Conservation (phyloP, 1,140 invertebrate genomes). For the Drosophila parvula region DNA sequence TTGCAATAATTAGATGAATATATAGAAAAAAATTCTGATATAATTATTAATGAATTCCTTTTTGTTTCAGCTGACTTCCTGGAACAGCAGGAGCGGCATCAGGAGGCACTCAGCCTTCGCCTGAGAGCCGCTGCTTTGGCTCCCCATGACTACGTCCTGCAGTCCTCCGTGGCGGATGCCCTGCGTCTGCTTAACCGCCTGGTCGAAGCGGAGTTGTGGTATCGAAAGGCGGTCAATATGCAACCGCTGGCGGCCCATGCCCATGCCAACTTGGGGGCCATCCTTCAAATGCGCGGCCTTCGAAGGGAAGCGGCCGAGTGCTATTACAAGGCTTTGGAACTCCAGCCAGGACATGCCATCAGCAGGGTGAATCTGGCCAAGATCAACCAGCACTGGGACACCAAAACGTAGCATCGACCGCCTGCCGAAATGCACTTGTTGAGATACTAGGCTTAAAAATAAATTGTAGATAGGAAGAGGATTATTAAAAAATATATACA, state of each 20-base stretch:
- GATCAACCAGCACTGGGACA: constrained; percentile 47
- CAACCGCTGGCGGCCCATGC: constrained; percentile 89
- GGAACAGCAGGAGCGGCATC: constrained; percentile 89
- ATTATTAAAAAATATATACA: neutral
- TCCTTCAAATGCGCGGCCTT: constrained; percentile 95
- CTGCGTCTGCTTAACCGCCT: constrained; percentile 91
- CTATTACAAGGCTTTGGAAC: constrained; percentile 91
- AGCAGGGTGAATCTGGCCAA: constrained; percentile 94
- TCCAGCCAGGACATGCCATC: constrained; percentile 93
- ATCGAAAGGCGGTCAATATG: constrained; percentile 87
- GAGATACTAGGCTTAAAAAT: constrained; percentile 1
- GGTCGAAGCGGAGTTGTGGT: constrained; percentile 92
- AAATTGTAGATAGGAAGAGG: constrained; percentile 24
- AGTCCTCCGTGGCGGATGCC: constrained; percentile 93
- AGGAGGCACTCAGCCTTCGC: constrained; percentile 92
- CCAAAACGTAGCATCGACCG: constrained; percentile 39
- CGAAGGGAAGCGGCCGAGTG: constrained; percentile 92
- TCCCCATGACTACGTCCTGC: constrained; percentile 91
- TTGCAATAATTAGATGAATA: neutral
- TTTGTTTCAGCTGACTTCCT: constrained; percentile 93
- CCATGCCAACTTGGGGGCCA: constrained; percentile 96
- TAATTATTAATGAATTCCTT: neutral
- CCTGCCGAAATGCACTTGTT: neutral
- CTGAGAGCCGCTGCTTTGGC: constrained; percentile 90
- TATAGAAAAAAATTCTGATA: neutral